These are phyloP conservation scores for Heliocidaris erythrogramma DNA, from an alignment of 35 echinoderm and acorn worm genomes.

Conservation along the genomic window DNA sequence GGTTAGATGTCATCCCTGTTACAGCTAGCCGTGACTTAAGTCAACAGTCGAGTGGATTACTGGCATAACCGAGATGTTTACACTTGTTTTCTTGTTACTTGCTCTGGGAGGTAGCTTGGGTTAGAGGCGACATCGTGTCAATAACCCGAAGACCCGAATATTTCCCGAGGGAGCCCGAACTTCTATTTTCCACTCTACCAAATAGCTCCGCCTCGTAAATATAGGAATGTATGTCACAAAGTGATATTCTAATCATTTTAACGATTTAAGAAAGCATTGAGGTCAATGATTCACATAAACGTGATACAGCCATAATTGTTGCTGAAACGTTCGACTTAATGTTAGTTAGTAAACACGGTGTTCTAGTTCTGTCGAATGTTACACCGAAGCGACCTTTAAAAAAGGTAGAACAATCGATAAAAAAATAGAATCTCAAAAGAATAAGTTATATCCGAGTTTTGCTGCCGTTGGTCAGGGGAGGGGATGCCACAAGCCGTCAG, in stretches of 20 bases:
- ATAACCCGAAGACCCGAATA: constrained; percentile 42
- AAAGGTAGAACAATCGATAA: neutral
- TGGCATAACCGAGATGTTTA: constrained; percentile 47
- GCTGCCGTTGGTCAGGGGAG: constrained; percentile 14
- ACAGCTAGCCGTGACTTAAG: constrained; percentile 43
- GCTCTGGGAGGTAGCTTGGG: constrained; percentile 36
- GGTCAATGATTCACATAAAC: constrained; percentile 30
- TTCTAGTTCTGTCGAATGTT: constrained; percentile 16
- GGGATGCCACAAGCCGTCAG: constrained; percentile 26
- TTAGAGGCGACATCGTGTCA: constrained; percentile 34
- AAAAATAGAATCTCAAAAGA: neutral
- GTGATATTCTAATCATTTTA: constrained; percentile 36
- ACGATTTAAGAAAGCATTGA: constrained; percentile 7
- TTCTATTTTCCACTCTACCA: constrained; percentile 38
- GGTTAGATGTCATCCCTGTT: constrained; percentile 27
- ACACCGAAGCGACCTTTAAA: neutral
- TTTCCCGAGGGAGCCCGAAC: constrained; percentile 35
- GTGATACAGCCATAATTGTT: neutral
- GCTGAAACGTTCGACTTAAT: neutral
- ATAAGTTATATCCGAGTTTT: constrained; percentile 47
- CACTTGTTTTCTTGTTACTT: constrained; percentile 49
- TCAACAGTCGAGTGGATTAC: constrained; percentile 48
- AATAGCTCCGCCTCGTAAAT: constrained; percentile 26
- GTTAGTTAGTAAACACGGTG: neutral
- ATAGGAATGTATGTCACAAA: constrained; percentile 19